Base-by-base conservation (phyloP, 2,113 vertebrate species). In the Pavo muticus region DNA sequence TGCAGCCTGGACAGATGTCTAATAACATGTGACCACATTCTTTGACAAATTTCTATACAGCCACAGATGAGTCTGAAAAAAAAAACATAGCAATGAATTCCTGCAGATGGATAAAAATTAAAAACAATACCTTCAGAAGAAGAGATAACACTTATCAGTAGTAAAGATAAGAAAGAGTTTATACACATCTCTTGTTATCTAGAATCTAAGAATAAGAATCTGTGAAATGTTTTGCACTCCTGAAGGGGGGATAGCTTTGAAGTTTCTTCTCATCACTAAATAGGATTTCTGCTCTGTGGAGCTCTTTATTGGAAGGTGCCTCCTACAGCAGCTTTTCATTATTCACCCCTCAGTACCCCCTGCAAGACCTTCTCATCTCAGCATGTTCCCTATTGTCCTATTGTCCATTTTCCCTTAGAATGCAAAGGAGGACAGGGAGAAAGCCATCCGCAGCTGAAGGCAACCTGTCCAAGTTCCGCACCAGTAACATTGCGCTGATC, bases 271-370 rank as follows among this genome's bases (percentile, higher is more conserved):
- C 69, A 39, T 67, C 69, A 70, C 4, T 16, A 59, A 59, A 32
- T 74, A 95, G 95, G 83, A 94, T 96, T 96, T 96, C 86, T 1
- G 5, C 93, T 94, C 88, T 52, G 4, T 56, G 65, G 72, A 81
- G 83, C 80, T 84, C 86, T 81, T 94, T 96, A 86, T 86, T 94
- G 72, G 44, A 79, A 74, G 68, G 24, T 90, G 56, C 83, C 85
- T 95, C 86, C 90, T 91, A 87, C 86, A 95, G 90, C 40, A 94
- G 29, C 57, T 86, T 77, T 84, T 90, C 82, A 88, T 83, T 94
- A 75, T 90, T 94, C 79, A 77, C 32, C 56, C 60, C 82, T 72
- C 67, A 63, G 48, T 75, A 69, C 20, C 37, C 64, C 16, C 72
- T 73, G 42, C 64, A 84, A 76, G 72, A 84, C n/a, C 86, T 88